Percentiles rank a stretch among this genome's conserved stretches.
phyloP scores from a whole-genome alignment of 2,797 vertebrate genomes.

The Sphaeramia orbicularis region DNA sequence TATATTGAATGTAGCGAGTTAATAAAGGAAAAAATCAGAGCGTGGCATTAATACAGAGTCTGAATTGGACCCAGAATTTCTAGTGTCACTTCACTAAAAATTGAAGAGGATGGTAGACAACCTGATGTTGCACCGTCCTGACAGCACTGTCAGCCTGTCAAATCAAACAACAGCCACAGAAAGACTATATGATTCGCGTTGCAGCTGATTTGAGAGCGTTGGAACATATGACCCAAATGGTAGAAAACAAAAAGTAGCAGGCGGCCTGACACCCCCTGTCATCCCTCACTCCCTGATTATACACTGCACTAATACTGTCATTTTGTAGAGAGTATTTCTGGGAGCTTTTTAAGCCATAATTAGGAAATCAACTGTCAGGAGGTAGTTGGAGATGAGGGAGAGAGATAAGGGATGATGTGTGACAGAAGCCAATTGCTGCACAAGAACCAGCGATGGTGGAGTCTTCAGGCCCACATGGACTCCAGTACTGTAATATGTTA shows the following conservation, averaged over 20 bases:
- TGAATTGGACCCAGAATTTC: slow-evolving; percentile 12
- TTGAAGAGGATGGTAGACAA: neutral
- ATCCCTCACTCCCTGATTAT: neutral
- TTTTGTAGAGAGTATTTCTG: neutral
- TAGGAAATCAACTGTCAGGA: neutral
- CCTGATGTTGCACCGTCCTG: slow-evolving; percentile 1
- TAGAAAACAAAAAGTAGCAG: slow-evolving; percentile 11
- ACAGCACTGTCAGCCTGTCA: slow-evolving; percentile 14
- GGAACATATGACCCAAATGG: slow-evolving; percentile 1
- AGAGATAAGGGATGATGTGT: neutral
- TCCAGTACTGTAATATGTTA: neutral
- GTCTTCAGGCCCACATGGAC: slow-evolving; percentile 1
- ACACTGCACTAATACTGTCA: neutral
- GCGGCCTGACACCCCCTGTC: slow-evolving; percentile 5
- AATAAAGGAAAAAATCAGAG: too few relatives aligned
- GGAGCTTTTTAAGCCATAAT: slow-evolving; percentile 2
- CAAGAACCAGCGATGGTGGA: neutral
- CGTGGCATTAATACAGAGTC: slow-evolving; percentile 25
- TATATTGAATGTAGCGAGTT: neutral
- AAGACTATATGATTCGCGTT: neutral
- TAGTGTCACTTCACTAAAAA: slow-evolving; percentile 5
- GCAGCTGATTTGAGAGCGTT: slow-evolving; percentile 11
- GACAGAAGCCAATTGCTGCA: neutral
- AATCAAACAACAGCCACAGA: neutral
- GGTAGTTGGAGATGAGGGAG: slow-evolving; percentile 4